phyloP scores from a whole-genome alignment of 2,888 invertebrate genomes.

The Yponomeuta sedellus region DNA sequence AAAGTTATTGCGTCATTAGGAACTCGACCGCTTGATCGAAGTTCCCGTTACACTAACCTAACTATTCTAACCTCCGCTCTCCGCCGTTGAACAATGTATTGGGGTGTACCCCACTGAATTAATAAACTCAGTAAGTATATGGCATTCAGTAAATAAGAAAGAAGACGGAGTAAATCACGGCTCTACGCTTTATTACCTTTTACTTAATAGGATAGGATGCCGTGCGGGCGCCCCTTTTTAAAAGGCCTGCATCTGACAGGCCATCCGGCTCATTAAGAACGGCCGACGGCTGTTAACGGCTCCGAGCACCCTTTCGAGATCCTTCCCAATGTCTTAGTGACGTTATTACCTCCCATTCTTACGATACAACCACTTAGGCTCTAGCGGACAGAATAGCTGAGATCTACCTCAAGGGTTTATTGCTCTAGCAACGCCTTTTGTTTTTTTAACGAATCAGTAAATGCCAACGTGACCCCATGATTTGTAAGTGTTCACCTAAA shows the following conservation, averaged over 20 bases:
- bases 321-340: not conserved
- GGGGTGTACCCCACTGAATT: not conserved
- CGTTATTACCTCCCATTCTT: not conserved
- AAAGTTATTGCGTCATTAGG: not conserved
- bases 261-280: conserved; percentile 2
- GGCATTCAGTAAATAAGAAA: no score
- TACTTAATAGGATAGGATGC: not conserved
- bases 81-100: not conserved
- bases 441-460: no score
- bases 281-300: not conserved
- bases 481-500: no score
- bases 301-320: not conserved
- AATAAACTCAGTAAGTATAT: not conserved
- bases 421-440: no score
- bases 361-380: not conserved
- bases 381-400: not conserved
- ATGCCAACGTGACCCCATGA: no score
- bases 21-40: not conserved
- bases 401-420: no score
- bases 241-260: conserved; percentile 2
- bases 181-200: not conserved
- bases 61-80: not conserved
- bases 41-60: not conserved
- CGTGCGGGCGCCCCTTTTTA: not conserved
- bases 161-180: not conserved